Conservation (phyloP, 2,888 invertebrate species). For the Elysia crispata region DNA sequence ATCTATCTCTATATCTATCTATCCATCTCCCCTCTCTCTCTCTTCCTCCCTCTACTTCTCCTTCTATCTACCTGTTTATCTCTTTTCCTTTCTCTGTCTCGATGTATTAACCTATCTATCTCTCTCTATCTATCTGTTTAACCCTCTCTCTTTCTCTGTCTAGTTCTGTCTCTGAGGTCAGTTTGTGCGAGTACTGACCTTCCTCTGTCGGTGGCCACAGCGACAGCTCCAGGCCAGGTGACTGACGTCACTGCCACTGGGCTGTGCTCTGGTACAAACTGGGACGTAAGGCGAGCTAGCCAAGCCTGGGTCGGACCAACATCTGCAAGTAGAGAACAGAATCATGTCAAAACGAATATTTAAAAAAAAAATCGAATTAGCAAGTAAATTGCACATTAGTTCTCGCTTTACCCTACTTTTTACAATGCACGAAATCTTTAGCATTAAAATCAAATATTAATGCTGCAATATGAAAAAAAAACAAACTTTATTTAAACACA, state of each 20-base stretch:
- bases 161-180: background rate
- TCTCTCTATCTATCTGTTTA: background rate
- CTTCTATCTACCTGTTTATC: slow-evolving; percentile 2
- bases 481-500: no score
- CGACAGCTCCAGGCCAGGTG: slow-evolving; percentile 89
- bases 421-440: no score
- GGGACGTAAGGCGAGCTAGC: slow-evolving; percentile 82
- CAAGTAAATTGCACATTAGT: no score
- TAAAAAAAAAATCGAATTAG: no score
- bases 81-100: background rate
- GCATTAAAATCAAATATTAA: no score
- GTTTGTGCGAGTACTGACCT: slow-evolving; percentile 78
- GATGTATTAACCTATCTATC: background rate
- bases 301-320: slow-evolving; percentile 80
- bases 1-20: no score
- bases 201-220: slow-evolving; percentile 80
- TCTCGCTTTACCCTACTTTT: no score
- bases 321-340: background rate
- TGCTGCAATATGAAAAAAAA: no score
- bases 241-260: slow-evolving; percentile 85
- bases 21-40: no score
- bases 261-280: slow-evolving; percentile 80
- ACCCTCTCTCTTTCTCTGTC: background rate
- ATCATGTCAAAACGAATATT: no score
- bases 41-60: background rate